Percentiles rank a stretch among this genome's conserved stretches.
Conservation (phyloP, 2,797 vertebrate genomes). For the Halcyon chelicuti region DNA sequence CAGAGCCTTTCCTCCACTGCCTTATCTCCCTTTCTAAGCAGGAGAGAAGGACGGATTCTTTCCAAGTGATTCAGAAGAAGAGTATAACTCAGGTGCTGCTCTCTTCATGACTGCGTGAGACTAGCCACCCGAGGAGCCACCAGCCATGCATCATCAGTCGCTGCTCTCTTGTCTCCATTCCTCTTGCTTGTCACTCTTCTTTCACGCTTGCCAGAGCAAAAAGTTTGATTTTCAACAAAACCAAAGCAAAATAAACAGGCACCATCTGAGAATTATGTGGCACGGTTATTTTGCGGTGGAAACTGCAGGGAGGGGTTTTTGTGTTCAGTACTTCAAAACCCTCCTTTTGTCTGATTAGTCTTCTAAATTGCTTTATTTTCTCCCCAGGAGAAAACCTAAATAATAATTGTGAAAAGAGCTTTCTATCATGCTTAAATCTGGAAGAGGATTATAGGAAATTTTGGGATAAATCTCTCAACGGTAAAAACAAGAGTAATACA, state of each 20-base stretch:
- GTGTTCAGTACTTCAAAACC: slow-evolving; percentile 35
- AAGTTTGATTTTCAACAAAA: neutral
- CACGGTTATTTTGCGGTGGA: neutral
- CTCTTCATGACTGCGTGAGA: rapidly evolving
- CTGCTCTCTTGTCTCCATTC: neutral
- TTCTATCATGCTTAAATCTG: slow-evolving; percentile 3
- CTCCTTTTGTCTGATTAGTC: slow-evolving; percentile 47
- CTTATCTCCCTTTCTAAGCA: neutral
- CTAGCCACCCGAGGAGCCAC: neutral
- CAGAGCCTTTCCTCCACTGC: neutral
- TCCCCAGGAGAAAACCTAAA: slow-evolving; percentile 25
- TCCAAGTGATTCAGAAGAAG: neutral
- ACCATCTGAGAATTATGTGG: neutral
- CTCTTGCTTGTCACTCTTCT: neutral
- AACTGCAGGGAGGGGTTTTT: neutral
- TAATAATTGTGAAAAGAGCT: slow-evolving; percentile 30
- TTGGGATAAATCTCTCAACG: neutral
- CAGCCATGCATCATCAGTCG: rapidly evolving
- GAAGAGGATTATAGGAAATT: neutral
- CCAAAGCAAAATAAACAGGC: neutral
- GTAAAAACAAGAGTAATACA: neutral
- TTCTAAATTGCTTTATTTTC: slow-evolving; percentile 55
- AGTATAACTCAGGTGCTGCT: neutral
- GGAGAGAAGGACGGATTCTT: neutral
- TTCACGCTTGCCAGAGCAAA: neutral